Percentiles rank a stretch among this genome's conserved stretches.
phyloP scores from a whole-genome alignment of 2,113 vertebrate genomes.

The Saiga tatarica region DNA sequence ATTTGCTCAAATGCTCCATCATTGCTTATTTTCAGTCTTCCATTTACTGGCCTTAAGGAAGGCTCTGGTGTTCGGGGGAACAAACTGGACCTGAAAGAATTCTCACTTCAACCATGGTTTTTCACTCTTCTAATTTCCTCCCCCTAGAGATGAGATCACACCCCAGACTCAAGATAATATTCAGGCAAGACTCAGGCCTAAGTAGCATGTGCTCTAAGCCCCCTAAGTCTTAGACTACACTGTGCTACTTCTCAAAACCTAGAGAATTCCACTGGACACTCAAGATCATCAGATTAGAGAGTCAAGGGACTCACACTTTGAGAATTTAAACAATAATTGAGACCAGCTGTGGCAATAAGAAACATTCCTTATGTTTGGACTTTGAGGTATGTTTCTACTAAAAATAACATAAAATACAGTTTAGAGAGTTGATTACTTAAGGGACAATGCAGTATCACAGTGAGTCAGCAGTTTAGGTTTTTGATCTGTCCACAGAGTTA shows the following conservation, averaged over 20 bases:
- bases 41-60: neutral
- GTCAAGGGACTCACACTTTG: neutral
- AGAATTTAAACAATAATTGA: neutral
- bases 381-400: neutral
- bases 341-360: neutral
- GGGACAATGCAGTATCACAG: neutral
- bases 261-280: neutral
- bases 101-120: neutral
- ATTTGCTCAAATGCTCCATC: neutral
- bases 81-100: neutral
- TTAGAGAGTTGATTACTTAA: neutral
- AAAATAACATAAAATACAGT: constrained; percentile 23
- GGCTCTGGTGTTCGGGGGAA: neutral
- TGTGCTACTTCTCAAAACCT: neutral
- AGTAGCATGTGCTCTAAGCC: neutral
- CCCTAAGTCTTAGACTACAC: neutral
- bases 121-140: neutral
- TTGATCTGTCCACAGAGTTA: constrained; percentile 32
- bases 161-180: neutral
- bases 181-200: neutral
- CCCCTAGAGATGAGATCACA: neutral
- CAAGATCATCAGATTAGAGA: neutral
- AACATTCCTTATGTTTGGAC: neutral
- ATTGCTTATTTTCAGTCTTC: neutral
- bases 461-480: constrained; percentile 41